Evolutionary conservation across 2,797 vertebrate species (phyloP).

Genomic region (Carcharodon carcharias): DNA sequence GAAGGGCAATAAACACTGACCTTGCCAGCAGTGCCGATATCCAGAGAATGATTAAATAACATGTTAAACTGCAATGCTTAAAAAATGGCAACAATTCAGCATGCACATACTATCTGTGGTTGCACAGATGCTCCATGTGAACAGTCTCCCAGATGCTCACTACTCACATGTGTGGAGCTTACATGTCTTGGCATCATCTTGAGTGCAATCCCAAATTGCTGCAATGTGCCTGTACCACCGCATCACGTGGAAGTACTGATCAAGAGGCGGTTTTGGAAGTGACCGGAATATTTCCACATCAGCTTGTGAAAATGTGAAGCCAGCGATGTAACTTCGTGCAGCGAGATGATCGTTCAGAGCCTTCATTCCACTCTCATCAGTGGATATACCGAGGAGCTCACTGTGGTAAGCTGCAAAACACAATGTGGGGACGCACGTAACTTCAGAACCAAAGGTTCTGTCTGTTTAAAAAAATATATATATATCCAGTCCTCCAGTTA

Average conservation of each 20-base stretch:
- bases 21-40: background rate
- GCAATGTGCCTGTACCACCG: slow-evolving; percentile 93
- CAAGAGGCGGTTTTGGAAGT: slow-evolving; percentile 68
- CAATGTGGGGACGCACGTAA: background rate
- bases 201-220: slow-evolving; percentile 66
- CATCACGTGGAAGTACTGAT: slow-evolving; percentile 73
- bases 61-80: background rate
- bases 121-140: slow-evolving; percentile 16
- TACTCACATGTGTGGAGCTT: slow-evolving; percentile 65
- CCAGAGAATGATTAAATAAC: background rate
- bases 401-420: slow-evolving; percentile 78
- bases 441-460: background rate
- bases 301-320: slow-evolving; percentile 76
- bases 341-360: slow-evolving; percentile 83
- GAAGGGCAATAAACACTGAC: background rate
- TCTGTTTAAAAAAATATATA: background rate
- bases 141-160: slow-evolving; percentile 58
- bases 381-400: slow-evolving; percentile 78
- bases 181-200: slow-evolving; percentile 50
- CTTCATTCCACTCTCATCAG: slow-evolving; percentile 67
- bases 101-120: slow-evolving; percentile 9
- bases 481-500: background rate
- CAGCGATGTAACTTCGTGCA: slow-evolving; percentile 88
- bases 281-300: slow-evolving; percentile 76
- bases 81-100: slow-evolving; percentile 42